These are phyloP conservation scores for Ceratina japonica DNA, from an alignment of 1,140 invertebrate species.

Conservation along the genomic window DNA sequence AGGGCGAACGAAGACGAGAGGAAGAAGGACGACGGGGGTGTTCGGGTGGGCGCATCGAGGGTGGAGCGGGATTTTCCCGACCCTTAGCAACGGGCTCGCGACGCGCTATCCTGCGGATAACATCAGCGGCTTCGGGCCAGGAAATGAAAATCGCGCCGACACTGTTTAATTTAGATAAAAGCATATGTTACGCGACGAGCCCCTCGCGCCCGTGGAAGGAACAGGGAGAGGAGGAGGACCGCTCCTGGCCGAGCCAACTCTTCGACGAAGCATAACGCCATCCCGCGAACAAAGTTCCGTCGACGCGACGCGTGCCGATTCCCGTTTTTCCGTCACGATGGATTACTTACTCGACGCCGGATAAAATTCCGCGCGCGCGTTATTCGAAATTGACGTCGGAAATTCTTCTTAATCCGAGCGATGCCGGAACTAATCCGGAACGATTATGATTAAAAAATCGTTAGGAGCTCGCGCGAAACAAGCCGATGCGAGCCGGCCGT, in stretches of 20 bases:
- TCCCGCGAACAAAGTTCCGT: slow-evolving; percentile 23
- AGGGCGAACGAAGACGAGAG: slow-evolving; percentile 32
- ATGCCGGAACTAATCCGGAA: not conserved
- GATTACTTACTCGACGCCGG: not conserved
- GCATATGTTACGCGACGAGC: slow-evolving; percentile 78
- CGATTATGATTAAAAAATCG: not conserved
- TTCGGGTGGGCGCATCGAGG: slow-evolving; percentile 42
- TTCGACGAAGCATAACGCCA: slow-evolving; percentile 34
- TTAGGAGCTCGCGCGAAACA: not conserved
- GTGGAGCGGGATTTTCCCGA: slow-evolving; percentile 68
- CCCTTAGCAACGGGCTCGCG: slow-evolving; percentile 72
- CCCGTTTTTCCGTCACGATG: slow-evolving; percentile 7
- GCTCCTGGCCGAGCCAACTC: slow-evolving; percentile 13
- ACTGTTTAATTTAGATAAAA: slow-evolving; percentile 82
- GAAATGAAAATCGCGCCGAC: slow-evolving; percentile 81
- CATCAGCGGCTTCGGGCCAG: slow-evolving; percentile 77
- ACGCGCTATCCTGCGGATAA: slow-evolving; percentile 78
- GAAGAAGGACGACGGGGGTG: slow-evolving; percentile 36
- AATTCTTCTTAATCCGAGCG: too few species aligned
- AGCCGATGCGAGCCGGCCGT: not conserved
- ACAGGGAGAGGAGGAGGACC: not conserved
- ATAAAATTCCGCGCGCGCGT: too few species aligned
- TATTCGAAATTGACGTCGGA: too few species aligned
- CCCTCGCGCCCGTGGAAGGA: slow-evolving; percentile 1
- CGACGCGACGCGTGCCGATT: not conserved